These are phyloP conservation scores for Bombus impatiens DNA, from an alignment of 1,140 invertebrate species.

Conservation along the genomic window DNA sequence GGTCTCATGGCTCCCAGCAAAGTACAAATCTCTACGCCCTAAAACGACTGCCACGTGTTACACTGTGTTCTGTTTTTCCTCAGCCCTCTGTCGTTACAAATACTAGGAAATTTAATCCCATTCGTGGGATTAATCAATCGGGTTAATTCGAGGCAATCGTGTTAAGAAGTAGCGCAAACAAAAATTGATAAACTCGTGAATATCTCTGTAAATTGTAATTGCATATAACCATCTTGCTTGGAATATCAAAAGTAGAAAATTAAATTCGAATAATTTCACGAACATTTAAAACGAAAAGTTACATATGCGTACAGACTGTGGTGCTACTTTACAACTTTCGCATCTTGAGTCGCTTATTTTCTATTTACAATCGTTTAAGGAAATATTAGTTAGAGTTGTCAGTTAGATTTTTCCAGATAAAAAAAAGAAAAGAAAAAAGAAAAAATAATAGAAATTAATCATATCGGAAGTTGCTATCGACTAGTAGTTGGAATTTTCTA, in stretches of 20 bases:
- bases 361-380: background rate
- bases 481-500: too few relatives aligned
- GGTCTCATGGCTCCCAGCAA: slow-evolving; percentile 40
- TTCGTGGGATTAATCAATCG: background rate
- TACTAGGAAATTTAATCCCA: slow-evolving; percentile 40
- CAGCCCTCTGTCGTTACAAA: slow-evolving; percentile 15
- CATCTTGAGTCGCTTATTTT: background rate
- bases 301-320: too few relatives aligned
- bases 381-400: background rate
- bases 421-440: too few relatives aligned
- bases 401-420: background rate
- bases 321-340: too few relatives aligned
- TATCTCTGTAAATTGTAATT: too few relatives aligned
- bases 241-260: too few relatives aligned
- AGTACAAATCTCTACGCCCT: slow-evolving; percentile 51
- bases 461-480: background rate
- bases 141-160: slow-evolving; percentile 21
- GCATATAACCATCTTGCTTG: too few relatives aligned
- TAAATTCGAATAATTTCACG: too few relatives aligned
- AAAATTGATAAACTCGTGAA: background rate
- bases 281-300: too few relatives aligned
- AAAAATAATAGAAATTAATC: too few relatives aligned
- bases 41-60: slow-evolving; percentile 39
- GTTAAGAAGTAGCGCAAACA: background rate
- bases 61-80: slow-evolving; percentile 25